phyloP scores from a whole-genome alignment of 2,888 invertebrate species.

The Heteropelma amictum region DNA sequence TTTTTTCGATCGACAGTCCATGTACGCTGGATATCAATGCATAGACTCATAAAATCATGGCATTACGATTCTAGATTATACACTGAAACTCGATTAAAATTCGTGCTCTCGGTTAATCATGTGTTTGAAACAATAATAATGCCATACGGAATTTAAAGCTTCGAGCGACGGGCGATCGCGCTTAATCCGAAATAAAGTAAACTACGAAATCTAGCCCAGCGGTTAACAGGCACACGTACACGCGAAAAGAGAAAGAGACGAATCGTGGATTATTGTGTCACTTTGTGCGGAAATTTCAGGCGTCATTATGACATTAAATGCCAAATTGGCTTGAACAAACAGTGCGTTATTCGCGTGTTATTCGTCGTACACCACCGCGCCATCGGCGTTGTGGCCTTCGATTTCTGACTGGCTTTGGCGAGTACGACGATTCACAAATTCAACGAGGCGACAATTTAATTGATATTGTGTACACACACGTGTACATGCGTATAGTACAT shows the following conservation, averaged over 20 bases:
- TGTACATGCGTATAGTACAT: not conserved
- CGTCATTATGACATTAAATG: slow-evolving; percentile 74
- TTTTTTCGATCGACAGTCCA: no score
- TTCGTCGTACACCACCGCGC: slow-evolving; percentile 30
- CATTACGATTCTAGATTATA: not conserved
- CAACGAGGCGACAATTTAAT: slow-evolving; percentile 39
- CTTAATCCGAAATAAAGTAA: slow-evolving; percentile 73
- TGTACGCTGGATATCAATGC: no score
- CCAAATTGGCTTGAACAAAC: slow-evolving; percentile 65
- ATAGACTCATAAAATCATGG: not conserved
- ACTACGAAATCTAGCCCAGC: slow-evolving; percentile 57
- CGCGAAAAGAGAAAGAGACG: not conserved
- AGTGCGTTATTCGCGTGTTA: slow-evolving; percentile 54
- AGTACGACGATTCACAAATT: slow-evolving; percentile 30
- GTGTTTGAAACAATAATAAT: slow-evolving; percentile 1
- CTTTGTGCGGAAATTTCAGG: slow-evolving; percentile 63
- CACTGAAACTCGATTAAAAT: not conserved
- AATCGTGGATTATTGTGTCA: not conserved
- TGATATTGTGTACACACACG: slow-evolving; percentile 17
- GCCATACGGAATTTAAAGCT: not conserved
- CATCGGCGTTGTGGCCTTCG: slow-evolving; percentile 39
- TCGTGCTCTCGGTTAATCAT: not conserved
- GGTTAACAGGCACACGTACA: slow-evolving; percentile 37
- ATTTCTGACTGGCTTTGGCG: slow-evolving; percentile 20
- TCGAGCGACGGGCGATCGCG: not conserved